These are phyloP conservation scores for Pollimyrus isidori DNA, from an alignment of 2,113 vertebrate species.

Conservation along the genomic window DNA sequence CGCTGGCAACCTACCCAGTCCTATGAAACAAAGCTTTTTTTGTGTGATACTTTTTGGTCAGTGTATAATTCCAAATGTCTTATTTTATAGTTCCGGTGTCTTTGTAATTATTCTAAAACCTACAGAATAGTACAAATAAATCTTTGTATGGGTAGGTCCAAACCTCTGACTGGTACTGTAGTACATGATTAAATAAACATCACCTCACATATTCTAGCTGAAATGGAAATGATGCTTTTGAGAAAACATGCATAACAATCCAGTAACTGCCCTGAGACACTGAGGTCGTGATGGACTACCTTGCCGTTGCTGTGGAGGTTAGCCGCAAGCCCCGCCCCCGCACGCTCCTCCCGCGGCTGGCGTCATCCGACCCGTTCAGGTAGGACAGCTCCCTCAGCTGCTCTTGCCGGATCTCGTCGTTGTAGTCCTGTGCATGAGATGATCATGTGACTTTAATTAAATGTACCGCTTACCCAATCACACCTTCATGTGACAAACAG, in stretches of 20 bases:
- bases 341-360: conserved; percentile 70
- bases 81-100: background rate
- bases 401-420: conserved; percentile 97
- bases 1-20: too few relatives aligned
- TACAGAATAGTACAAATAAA: background rate
- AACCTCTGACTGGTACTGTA: background rate
- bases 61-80: background rate
- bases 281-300: conserved; percentile 52
- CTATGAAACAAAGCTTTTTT: too few relatives aligned
- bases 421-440: conserved; percentile 78
- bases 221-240: background rate
- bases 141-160: background rate
- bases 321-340: conserved; percentile 74
- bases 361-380: conserved; percentile 90
- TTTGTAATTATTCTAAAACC: background rate
- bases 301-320: conserved; percentile 64
- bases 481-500: conserved; percentile 19
- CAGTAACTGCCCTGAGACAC: background rate
- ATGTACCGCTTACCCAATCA: background rate
- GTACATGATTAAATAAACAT: background rate
- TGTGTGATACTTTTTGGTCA: background rate
- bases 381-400: conserved; percentile 91
- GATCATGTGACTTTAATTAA: background rate
- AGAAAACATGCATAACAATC: background rate
- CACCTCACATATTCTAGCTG: background rate